phyloP scores from a whole-genome alignment of 2,797 vertebrate species.

The Siniperca scherzeri region DNA sequence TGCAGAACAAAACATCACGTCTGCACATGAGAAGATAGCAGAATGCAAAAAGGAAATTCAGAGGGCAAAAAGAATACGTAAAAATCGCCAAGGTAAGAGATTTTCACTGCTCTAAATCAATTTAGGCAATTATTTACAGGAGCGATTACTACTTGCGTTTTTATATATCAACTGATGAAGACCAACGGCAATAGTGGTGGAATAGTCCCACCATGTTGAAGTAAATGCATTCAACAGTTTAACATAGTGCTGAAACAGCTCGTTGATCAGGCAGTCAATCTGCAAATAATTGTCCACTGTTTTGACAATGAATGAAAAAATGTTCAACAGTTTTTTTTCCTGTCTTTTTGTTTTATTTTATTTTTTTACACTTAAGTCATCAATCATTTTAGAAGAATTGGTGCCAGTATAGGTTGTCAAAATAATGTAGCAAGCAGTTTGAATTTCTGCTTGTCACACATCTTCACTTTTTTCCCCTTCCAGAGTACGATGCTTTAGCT shows the following conservation, averaged over 20 bases:
- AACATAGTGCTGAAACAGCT: neutral
- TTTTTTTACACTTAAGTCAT: neutral
- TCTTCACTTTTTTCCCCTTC: neutral
- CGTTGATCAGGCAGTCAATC: neutral
- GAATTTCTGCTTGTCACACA: neutral
- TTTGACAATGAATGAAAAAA: no score
- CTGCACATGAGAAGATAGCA: slow-evolving; percentile 97
- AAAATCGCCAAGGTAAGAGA: slow-evolving; percentile 96
- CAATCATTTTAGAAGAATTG: neutral
- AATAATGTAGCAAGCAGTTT: neutral
- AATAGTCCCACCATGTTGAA: neutral
- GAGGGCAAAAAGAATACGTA: slow-evolving; percentile 97
- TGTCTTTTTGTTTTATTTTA: no score
- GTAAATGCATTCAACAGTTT: neutral
- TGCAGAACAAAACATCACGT: slow-evolving; percentile 93
- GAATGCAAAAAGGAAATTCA: slow-evolving; percentile 99
- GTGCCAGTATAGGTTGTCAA: neutral
- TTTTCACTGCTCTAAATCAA: neutral
- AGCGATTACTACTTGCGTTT: neutral
- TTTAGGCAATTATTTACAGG: neutral
- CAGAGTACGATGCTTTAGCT: slow-evolving; percentile 98
- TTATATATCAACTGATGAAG: neutral
- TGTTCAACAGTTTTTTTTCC: no score
- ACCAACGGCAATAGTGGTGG: neutral
- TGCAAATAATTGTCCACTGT: neutral